Evolutionary conservation across 2,797 vertebrate genomes (phyloP).

Genomic region (Chrysolophus pictus): DNA sequence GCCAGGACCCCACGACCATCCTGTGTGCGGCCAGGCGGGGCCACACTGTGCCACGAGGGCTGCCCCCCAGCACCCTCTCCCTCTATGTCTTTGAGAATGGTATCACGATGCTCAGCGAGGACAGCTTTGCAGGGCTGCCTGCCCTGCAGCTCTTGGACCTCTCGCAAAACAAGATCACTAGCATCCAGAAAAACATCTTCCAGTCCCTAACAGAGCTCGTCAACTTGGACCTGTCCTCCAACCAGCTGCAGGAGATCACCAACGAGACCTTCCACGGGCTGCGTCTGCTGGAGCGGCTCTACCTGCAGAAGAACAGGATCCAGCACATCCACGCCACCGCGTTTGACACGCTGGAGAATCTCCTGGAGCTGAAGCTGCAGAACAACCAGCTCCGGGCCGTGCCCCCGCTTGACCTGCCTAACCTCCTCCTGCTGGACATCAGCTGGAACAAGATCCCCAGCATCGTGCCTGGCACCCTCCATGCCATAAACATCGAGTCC

Average conservation of each 20-base stretch:
- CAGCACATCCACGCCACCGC: slow-evolving; percentile 88
- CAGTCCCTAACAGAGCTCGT: slow-evolving; percentile 85
- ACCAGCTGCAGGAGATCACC: slow-evolving; percentile 88
- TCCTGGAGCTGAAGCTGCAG: slow-evolving; percentile 95
- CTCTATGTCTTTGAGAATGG: slow-evolving; percentile 92
- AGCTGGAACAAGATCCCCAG: slow-evolving; percentile 86
- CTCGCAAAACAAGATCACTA: slow-evolving; percentile 90
- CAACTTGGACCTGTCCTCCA: slow-evolving; percentile 93
- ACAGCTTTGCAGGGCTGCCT: slow-evolving; percentile 84
- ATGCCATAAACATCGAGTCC: slow-evolving; percentile 87
- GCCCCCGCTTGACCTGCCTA: slow-evolving; percentile 85
- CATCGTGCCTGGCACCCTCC: slow-evolving; percentile 81
- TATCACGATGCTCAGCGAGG: slow-evolving; percentile 81
- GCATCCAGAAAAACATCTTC: slow-evolving; percentile 88
- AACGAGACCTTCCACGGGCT: slow-evolving; percentile 91
- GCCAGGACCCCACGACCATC: slow-evolving; percentile 75
- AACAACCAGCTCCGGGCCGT: slow-evolving; percentile 85
- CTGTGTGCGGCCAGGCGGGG: slow-evolving; percentile 85
- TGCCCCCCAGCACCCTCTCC: slow-evolving; percentile 80
- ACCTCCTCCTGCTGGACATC: slow-evolving; percentile 91
- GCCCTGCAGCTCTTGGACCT: slow-evolving; percentile 89
- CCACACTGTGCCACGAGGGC: slow-evolving; percentile 79
- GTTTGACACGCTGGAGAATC: slow-evolving; percentile 85
- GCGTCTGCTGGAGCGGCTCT: slow-evolving; percentile 90
- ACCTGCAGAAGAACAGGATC: slow-evolving; percentile 91